Base-by-base conservation (phyloP, 2,888 invertebrate genomes). In the Phyllotreta striolata region DNA sequence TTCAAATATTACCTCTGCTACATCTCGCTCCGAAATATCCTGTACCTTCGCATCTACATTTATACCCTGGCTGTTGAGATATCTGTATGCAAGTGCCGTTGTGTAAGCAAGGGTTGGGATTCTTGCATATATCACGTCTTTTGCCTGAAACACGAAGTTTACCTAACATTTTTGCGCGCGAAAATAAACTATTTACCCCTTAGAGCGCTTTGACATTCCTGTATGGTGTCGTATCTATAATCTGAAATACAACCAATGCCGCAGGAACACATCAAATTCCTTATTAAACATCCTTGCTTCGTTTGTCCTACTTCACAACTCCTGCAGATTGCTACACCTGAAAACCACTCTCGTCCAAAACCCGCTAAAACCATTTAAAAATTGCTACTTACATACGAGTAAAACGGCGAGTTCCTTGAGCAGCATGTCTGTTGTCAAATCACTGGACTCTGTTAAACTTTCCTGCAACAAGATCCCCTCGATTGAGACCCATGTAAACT, bases 21-120 rank as follows among this genome's bases (percentile, higher is more conserved):
- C 92, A 92, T 58, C 86, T 84, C 55, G 84, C 83, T 0, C 93
- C 91, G 74, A 88, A 89, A 77, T 82, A 91, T 49, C 91, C 91
- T n/a, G 90, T 89, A 58, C 90, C 89, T 72, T 89, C 89, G 75
- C 91, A 91, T 71, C 87, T 84, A 76, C 91, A 91, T 72, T 85
- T 84, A 78, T 83, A 91, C 7, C 89, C 88, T 0, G 88, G 88
- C 3, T 86, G 85, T 67, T 86, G 86, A 0, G 85, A 83, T 9
- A 88, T 88, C 79, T 91, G 90, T 49, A 86, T 86, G 78, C 92
- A 92, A 10, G 84, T 86, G 5, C 86, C 85, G 4, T 88, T 88
- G 65, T 88, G 85, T 65, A 85, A 71, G 75, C 92, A 92, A 0
- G 91, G 91, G 46, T 74, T 73, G 70, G 52, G 49, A 38, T 84